phyloP scores from a whole-genome alignment of 2,888 invertebrate genomes.

The Pristionchus mayeri region DNA sequence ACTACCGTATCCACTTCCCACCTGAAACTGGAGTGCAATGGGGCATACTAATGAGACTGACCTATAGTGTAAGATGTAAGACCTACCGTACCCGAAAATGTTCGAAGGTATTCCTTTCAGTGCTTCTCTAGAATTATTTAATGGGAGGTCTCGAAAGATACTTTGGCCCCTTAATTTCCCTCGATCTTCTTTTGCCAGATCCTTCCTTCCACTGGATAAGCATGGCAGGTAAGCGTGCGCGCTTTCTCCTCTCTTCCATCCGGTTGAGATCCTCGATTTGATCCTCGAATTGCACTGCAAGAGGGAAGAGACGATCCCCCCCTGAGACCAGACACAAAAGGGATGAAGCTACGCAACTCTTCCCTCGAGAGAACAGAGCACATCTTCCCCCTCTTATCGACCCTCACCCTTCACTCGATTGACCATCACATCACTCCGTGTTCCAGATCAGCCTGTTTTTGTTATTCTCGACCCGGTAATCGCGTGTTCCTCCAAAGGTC shows the following conservation, averaged over 20 bases:
- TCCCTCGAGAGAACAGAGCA: not conserved
- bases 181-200: not conserved
- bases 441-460: constrained; percentile 16
- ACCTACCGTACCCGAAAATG: not conserved
- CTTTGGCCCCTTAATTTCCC: not conserved
- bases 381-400: not conserved
- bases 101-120: not conserved
- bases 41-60: constrained; percentile 1
- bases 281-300: not conserved
- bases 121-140: not conserved
- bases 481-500: not conserved
- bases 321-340: constrained; percentile 32
- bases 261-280: constrained; percentile 15
- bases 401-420: not conserved
- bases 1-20: not conserved
- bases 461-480: not conserved
- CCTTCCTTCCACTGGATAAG: constrained; percentile 16
- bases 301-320: not conserved
- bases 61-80: constrained; percentile 29
- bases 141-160: not conserved
- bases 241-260: constrained; percentile 17
- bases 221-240: constrained; percentile 33
- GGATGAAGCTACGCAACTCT: not conserved
- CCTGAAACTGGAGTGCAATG: not conserved
- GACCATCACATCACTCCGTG: not conserved